Conservation (phyloP, 2,888 invertebrate species). For the Hirtodrosophila duncani region DNA sequence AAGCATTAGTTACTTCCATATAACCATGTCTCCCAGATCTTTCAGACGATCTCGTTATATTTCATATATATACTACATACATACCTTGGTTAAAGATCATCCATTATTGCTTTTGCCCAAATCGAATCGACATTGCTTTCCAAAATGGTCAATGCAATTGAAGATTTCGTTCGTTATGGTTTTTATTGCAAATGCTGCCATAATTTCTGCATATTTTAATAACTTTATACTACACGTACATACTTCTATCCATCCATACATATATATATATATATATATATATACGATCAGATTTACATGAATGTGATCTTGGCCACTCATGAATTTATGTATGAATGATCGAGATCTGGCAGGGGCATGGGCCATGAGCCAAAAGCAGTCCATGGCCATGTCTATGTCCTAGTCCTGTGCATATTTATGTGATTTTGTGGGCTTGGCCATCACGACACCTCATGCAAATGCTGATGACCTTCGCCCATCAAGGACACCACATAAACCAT, state of each 20-base stretch:
- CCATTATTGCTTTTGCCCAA: too few relatives aligned
- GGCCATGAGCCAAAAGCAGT: slow-evolving; percentile 8
- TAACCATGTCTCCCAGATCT: too few relatives aligned
- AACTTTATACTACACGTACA: slow-evolving; percentile 50
- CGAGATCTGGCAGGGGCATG: slow-evolving; percentile 7
- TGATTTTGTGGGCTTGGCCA: slow-evolving; percentile 63
- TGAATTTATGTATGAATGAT: slow-evolving; percentile 62
- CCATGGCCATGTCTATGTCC: slow-evolving; percentile 11
- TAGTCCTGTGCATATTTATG: slow-evolving; percentile 50
- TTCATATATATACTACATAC: too few relatives aligned
- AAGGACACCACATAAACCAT: too few relatives aligned
- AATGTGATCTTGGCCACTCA: slow-evolving; percentile 16
- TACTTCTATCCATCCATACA: slow-evolving; percentile 20
- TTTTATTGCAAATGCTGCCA: slow-evolving; percentile 44
- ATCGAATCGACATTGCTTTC: too few relatives aligned
- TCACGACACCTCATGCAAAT: slow-evolving; percentile 63
- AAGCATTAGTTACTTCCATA: too few relatives aligned
- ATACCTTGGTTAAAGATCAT: too few relatives aligned
- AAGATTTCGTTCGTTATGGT: slow-evolving; percentile 45
- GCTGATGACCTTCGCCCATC: slow-evolving; percentile 61
- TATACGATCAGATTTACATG: slow-evolving; percentile 22
- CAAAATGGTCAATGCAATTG: slow-evolving; percentile 2
- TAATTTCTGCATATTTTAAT: slow-evolving; percentile 59
- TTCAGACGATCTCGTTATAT: too few relatives aligned
- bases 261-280: too few relatives aligned